These are phyloP conservation scores for Champsocephalus gunnari DNA, from an alignment of 2,797 vertebrate species.

Conservation along the genomic window DNA sequence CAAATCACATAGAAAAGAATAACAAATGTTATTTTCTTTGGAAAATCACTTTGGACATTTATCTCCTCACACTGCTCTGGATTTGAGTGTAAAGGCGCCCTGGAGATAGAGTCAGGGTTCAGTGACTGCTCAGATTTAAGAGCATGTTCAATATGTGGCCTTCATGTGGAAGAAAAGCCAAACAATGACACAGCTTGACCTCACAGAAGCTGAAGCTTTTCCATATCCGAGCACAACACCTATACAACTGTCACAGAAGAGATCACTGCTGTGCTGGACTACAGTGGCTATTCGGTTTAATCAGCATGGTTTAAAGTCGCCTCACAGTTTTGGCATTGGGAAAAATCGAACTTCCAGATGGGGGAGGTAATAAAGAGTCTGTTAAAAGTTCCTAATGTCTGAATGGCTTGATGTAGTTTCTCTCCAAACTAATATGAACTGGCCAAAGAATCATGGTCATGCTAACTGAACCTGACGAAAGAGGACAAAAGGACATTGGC, in stretches of 20 bases:
- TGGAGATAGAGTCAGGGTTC: constrained; percentile 32
- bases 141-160: background rate
- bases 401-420: background rate
- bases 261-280: background rate
- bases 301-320: constrained; percentile 9
- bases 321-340: background rate
- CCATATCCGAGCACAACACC: background rate
- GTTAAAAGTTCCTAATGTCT: background rate
- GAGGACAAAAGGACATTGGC: background rate
- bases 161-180: constrained; percentile 18
- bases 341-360: constrained; percentile 2
- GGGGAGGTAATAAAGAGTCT: background rate
- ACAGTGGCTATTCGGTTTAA: background rate
- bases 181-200: constrained; percentile 23
- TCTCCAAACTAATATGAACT: constrained; percentile 1
- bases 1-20: constrained; percentile 9
- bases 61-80: constrained; percentile 23
- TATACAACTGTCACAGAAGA: background rate
- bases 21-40: background rate
- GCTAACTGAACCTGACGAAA: background rate
- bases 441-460: background rate
- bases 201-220: background rate
- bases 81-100: constrained; percentile 41
- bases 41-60: constrained; percentile 11
- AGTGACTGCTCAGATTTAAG: constrained; percentile 15